phyloP scores from a whole-genome alignment of 2,797 vertebrate species.

The Poecilia wingei region DNA sequence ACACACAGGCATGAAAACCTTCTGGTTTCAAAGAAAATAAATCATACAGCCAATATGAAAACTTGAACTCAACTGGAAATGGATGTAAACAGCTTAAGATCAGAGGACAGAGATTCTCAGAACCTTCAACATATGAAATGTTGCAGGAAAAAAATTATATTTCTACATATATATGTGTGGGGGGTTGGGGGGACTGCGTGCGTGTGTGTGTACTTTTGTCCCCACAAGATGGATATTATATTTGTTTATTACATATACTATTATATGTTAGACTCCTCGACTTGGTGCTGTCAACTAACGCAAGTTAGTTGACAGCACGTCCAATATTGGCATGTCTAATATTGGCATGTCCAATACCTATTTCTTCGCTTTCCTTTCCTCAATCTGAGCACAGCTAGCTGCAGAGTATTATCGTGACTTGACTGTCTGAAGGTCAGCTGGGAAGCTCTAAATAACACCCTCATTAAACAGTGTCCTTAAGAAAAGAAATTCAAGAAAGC shows the following conservation, averaged over 20 bases:
- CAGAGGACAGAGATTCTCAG: neutral
- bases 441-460: constrained; percentile 56
- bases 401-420: constrained; percentile 27
- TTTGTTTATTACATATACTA: neutral
- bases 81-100: neutral
- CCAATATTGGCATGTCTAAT: neutral
- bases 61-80: neutral
- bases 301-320: neutral
- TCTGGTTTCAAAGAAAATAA: neutral
- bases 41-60: neutral
- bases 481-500: constrained; percentile 66
- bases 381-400: constrained; percentile 29
- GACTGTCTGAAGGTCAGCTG: constrained; percentile 66
- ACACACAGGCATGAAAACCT: neutral
- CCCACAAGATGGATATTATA: neutral
- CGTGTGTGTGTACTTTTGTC: too few species aligned
- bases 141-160: neutral
- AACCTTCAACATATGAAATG: neutral
- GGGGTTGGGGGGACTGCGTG: too few species aligned
- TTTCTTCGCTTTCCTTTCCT: neutral
- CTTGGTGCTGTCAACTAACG: neutral
- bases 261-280: neutral
- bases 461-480: constrained; percentile 68
- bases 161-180: too few species aligned
- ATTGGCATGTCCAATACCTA: neutral